phyloP scores from a whole-genome alignment of 2,888 invertebrate species.

The Cephus sareptanus region DNA sequence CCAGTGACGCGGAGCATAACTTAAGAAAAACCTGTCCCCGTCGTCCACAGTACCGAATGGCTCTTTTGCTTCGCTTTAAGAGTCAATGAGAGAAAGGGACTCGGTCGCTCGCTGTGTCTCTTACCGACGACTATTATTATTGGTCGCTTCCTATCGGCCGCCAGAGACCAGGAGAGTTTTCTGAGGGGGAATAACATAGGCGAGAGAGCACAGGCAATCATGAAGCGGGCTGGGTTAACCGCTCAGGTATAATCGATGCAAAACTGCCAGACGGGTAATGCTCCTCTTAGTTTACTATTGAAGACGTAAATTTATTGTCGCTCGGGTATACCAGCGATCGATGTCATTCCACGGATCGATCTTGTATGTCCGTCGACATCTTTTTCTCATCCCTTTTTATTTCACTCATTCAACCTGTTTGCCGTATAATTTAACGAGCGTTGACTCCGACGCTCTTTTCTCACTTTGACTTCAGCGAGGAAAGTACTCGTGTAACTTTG shows the following conservation, averaged over 20 bases:
- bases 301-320: neutral
- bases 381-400: neutral
- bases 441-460: neutral
- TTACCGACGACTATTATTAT: neutral
- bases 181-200: neutral
- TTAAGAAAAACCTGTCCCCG: conserved; percentile 9
- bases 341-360: neutral
- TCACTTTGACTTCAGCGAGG: neutral
- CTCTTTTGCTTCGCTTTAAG: neutral
- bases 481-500: neutral
- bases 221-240: neutral
- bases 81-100: neutral
- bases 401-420: neutral
- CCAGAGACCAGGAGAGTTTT: neutral
- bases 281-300: neutral
- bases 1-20: conserved; percentile 4
- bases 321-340: neutral
- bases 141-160: neutral
- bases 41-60: neutral
- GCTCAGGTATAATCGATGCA: neutral
- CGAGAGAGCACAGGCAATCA: neutral
- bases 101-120: neutral
- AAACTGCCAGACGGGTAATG: neutral
- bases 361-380: neutral
- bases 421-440: neutral